Evolutionary conservation across 2,113 vertebrate genomes (phyloP), one percentile per base, ranked within the genome.

Genomic region (Melospiza georgiana): DNA sequence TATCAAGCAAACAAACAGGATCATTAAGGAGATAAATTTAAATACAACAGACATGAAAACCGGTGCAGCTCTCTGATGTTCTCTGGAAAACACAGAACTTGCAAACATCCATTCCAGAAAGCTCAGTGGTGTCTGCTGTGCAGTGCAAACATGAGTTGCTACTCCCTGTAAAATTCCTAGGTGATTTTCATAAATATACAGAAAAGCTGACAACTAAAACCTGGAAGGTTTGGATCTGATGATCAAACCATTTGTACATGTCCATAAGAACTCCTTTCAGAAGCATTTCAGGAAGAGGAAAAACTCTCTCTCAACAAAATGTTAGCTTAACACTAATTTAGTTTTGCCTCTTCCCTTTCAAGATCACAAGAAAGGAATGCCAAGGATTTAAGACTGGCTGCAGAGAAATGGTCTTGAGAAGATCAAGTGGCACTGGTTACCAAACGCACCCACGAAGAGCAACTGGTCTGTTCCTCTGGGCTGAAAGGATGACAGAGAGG

Each of bases 161-260:
- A 9, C 28, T 67, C 62, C 83, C 84, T 58, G 43, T 24, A 84
- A 86, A 80, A 65, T 25, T 67, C 27, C 18, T 21, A 17, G 6
- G 19, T 49, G 14, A 28, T 44, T 49, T 91, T 69, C 27, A 54
- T 12, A 51, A 62, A 31, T 11, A 22, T 13, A 39, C 25, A 58
- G 28, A 20, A 21, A 35, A 86, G 21, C 8, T 79, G 51, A 41
- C 23, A 59, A 61, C 17, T 33, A 48, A 57, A 71, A 58, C 30
- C 31, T 57, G 5, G 3, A 74, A 39, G 13, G 52, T 67, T 67
- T 81, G 31, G 37, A 33, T 46, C 33, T 52, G 28, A 82, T 24
- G 12, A 46, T 39, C 61, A 74, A 74, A 89, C 15, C 25, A 37
- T 14, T 19, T 25, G 15, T 12, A 37, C 0, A 0, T 3, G 3